Conservation (phyloP, 2,113 vertebrate genomes). For the Silurus asotus region DNA sequence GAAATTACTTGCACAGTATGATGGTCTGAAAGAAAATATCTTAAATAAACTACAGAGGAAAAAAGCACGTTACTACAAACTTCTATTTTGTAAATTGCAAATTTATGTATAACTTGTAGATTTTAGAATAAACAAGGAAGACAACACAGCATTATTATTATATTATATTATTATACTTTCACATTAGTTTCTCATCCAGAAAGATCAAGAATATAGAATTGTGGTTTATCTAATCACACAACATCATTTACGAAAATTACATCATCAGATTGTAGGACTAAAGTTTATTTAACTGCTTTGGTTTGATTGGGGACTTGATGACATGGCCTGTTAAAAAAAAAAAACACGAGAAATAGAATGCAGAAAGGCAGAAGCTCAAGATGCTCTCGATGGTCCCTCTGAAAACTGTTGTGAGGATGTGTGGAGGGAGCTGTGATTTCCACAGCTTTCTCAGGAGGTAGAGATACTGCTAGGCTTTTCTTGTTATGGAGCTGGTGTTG, state of each 20-base stretch:
- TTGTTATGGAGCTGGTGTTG: too few relatives aligned
- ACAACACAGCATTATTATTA: neutral
- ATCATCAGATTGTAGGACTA: too few relatives aligned
- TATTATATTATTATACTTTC: neutral
- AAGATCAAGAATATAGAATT: neutral
- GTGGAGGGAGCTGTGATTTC: too few relatives aligned
- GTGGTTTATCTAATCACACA: too few relatives aligned
- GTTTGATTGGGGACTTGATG: neutral
- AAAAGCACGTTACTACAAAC: neutral
- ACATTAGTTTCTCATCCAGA: neutral
- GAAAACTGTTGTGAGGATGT: too few relatives aligned
- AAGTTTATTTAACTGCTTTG: neutral
- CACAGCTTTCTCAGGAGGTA: too few relatives aligned
- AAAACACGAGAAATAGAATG: neutral
- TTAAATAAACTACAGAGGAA: neutral
- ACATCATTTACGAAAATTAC: too few relatives aligned
- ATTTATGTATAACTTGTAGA: neutral
- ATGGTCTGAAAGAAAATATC: neutral
- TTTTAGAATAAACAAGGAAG: neutral
- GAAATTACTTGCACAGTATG: neutral
- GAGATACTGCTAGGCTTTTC: too few relatives aligned
- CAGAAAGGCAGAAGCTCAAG: too few relatives aligned
- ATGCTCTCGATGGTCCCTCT: too few relatives aligned
- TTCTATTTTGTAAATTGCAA: neutral
- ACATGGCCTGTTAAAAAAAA: too few relatives aligned